Evolutionary conservation across 1,140 invertebrate genomes (phyloP), one percentile per base, ranked within the genome.

Genomic region (Phortica variegata): DNA sequence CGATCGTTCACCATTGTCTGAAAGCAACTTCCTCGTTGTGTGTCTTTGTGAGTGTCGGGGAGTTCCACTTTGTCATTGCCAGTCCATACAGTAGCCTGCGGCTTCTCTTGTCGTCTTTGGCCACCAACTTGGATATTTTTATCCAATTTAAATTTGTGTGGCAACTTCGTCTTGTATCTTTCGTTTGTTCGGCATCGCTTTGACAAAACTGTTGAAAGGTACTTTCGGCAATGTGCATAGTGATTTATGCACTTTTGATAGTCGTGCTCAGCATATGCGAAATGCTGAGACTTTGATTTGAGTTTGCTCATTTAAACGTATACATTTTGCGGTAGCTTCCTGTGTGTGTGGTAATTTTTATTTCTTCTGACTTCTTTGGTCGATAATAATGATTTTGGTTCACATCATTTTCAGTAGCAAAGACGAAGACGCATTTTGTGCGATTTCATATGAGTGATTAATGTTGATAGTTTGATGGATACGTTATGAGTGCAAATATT

Each of bases 231-330:
- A 21, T 43, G 7, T 33, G 45, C 42, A 42, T 39, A n/a, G 49
- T 72, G 68, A 72, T 72, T 72, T 72, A 72, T 72, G 61, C 49
- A 50, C 62, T 69, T 68, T 72, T 61, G 68, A 72, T 72, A 63
- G 57, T 12, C 16, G 16, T 5, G 8, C 19, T 40, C 5, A 26
- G n/a, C n/a, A n/a, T n/a, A n/a, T n/a, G n/a, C n/a, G n/a, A n/a
- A 26, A 26, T 26, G 23, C n/a, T n/a, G n/a, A n/a, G n/a, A n/a
- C n/a, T n/a, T n/a, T n/a, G n/a, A n/a, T n/a, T n/a, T n/a, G n/a
- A n/a, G n/a, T n/a, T n/a, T n/a, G n/a, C n/a, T n/a, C n/a, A n/a
- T n/a, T n/a, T n/a, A n/a, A n/a, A n/a, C n/a, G n/a, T n/a, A n/a
- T n/a, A n/a, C n/a, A n/a, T n/a, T n/a, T n/a, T n/a, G n/a, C n/a